These are phyloP conservation scores for Calycopis cecrops DNA, from an alignment of 1,140 invertebrate species.

Conservation along the genomic window DNA sequence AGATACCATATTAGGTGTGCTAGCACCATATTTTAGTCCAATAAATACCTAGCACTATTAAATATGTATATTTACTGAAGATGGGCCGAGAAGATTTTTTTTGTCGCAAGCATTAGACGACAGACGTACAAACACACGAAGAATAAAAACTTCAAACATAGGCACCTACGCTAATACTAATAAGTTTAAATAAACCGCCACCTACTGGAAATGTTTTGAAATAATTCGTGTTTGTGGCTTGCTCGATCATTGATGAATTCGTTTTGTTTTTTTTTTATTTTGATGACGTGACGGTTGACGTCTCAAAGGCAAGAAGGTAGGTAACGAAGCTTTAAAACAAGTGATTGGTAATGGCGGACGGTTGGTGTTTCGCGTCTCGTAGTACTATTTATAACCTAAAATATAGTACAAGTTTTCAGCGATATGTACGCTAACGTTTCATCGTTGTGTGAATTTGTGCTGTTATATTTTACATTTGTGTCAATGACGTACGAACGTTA, in stretches of 20 bases:
- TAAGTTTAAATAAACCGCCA: slow-evolving; percentile 30
- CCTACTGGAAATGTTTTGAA: slow-evolving; percentile 33
- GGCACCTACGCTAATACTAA: too few relatives aligned
- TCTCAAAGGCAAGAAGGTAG: slow-evolving; percentile 46
- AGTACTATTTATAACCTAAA: slow-evolving; percentile 76
- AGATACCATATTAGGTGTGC: too few relatives aligned
- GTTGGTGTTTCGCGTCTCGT: slow-evolving; percentile 72
- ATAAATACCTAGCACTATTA: too few relatives aligned
- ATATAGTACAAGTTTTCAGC: slow-evolving; percentile 74
- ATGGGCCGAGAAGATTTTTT: too few relatives aligned
- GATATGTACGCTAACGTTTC: slow-evolving; percentile 74
- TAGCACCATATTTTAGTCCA: too few relatives aligned
- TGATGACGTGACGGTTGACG: slow-evolving; percentile 69
- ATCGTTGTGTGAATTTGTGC: slow-evolving; percentile 69
- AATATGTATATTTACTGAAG: too few relatives aligned
- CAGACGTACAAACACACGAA: too few relatives aligned
- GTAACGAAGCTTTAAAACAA: slow-evolving; percentile 58
- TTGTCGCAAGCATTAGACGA: too few relatives aligned
- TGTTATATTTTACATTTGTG: slow-evolving; percentile 67
- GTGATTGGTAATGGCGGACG: slow-evolving; percentile 73
- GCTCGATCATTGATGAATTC: slow-evolving; percentile 22
- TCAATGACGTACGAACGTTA: slow-evolving; percentile 64
- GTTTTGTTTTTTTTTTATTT: slow-evolving; percentile 48
- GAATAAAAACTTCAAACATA: too few relatives aligned
- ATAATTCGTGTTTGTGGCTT: slow-evolving; percentile 13